phyloP scores from a whole-genome alignment of 2,797 vertebrate genomes.

The Periophthalmus magnuspinnatus region DNA sequence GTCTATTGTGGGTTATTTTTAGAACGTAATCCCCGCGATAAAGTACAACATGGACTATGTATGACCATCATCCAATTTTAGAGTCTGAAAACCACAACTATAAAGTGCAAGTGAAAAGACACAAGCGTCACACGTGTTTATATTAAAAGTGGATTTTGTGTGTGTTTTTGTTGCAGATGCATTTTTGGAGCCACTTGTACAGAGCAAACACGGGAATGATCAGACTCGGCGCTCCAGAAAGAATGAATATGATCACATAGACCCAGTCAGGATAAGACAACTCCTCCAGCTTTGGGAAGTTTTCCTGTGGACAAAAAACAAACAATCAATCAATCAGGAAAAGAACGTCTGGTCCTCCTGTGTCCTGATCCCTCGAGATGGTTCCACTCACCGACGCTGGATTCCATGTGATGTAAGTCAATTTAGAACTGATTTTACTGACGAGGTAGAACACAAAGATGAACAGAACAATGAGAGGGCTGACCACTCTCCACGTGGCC shows the following conservation, averaged over 20 bases:
- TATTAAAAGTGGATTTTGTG: background rate
- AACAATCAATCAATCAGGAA: background rate
- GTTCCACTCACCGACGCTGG: constrained; percentile 42
- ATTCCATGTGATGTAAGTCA: constrained; percentile 77
- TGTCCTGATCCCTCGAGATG: no score
- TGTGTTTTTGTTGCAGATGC: constrained; percentile 33
- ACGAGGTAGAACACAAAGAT: constrained; percentile 88
- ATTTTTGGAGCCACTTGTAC: constrained; percentile 71
- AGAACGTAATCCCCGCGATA: no score
- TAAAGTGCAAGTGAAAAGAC: background rate
- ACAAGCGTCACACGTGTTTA: background rate
- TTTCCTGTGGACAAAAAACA: background rate
- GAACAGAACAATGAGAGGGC: constrained; percentile 84
- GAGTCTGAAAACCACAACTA: no score
- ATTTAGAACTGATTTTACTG: constrained; percentile 70
- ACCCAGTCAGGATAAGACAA: constrained; percentile 77
- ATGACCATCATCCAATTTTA: no score
- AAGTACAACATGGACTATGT: no score
- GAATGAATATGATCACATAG: constrained; percentile 77
- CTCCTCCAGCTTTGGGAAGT: constrained; percentile 36
- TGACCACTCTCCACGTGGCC: constrained; percentile 83
- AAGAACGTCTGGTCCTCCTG: background rate
- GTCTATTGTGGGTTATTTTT: no score
- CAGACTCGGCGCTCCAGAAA: constrained; percentile 79
- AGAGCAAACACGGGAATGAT: constrained; percentile 73